Percentiles rank a stretch among this genome's conserved stretches.
These are phyloP conservation scores for Amiota communis DNA, from an alignment of 2,888 invertebrate species.

Conservation along the genomic window DNA sequence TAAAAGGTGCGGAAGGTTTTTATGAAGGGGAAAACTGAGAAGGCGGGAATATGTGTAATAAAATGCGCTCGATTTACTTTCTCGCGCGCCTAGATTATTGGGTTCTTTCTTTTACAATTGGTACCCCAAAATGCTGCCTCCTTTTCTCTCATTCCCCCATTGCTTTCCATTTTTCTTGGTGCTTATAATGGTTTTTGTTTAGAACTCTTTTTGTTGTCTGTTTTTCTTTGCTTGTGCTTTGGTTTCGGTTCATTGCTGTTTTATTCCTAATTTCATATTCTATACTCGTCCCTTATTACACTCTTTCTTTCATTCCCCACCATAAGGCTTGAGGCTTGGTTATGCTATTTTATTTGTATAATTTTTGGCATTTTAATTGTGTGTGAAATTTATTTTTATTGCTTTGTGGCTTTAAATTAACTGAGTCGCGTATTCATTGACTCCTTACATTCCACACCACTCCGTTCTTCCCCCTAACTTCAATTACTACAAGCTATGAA, in stretches of 20 bases:
- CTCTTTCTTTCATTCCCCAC: neutral
- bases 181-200: neutral
- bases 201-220: neutral
- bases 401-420: conserved; percentile 14
- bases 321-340: neutral
- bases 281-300: neutral
- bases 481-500: too few relatives aligned
- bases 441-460: neutral
- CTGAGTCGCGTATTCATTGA: neutral
- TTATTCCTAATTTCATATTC: neutral
- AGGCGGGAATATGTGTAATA: neutral
- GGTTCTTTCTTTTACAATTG: neutral
- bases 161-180: neutral
- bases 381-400: conserved; percentile 21
- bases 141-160: neutral
- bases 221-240: neutral
- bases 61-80: conserved; percentile 15
- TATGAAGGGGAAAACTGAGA: too few relatives aligned
- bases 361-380: conserved; percentile 27
- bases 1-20: too few relatives aligned
- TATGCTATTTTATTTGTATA: conserved; percentile 20
- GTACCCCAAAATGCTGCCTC: too few relatives aligned
- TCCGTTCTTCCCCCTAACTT: too few relatives aligned
- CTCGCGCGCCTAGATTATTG: neutral
- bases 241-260: neutral